These are phyloP conservation scores for Diachasmimorpha longicaudata DNA, from an alignment of 1,140 invertebrate genomes.

Conservation along the genomic window DNA sequence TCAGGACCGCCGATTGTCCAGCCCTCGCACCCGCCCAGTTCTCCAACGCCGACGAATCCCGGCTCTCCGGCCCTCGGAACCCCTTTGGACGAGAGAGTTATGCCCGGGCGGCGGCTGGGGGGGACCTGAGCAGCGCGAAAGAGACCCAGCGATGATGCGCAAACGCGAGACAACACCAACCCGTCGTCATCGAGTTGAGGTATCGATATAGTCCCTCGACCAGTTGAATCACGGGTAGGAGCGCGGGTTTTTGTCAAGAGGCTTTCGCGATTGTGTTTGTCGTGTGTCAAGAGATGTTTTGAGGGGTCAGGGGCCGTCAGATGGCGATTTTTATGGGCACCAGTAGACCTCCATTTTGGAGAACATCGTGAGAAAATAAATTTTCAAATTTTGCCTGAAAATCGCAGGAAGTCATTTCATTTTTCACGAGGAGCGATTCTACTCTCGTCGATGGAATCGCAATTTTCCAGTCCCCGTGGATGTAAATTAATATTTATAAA, in stretches of 20 bases:
- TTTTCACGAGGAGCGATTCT: too few relatives aligned
- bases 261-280: neutral
- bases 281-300: neutral
- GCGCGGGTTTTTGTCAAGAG: neutral
- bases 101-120: neutral
- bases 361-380: too few relatives aligned
- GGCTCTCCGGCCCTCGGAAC: neutral
- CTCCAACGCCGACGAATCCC: neutral
- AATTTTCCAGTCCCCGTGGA: too few relatives aligned
- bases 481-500: too few relatives aligned
- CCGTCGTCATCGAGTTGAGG: neutral
- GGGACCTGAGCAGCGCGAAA: neutral
- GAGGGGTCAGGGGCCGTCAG: neutral
- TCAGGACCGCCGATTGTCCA: neutral
- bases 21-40: neutral
- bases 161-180: constrained; percentile 22
- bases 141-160: constrained; percentile 10
- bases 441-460: too few relatives aligned
- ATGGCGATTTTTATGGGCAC: too few relatives aligned
- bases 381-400: too few relatives aligned
- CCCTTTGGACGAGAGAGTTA: neutral
- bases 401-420: too few relatives aligned
- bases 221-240: constrained; percentile 15
- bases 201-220: constrained; percentile 27
- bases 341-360: too few relatives aligned